Evolutionary conservation across 1,140 invertebrate genomes (phyloP).

Genomic region (Drosophila malerkotliana): DNA sequence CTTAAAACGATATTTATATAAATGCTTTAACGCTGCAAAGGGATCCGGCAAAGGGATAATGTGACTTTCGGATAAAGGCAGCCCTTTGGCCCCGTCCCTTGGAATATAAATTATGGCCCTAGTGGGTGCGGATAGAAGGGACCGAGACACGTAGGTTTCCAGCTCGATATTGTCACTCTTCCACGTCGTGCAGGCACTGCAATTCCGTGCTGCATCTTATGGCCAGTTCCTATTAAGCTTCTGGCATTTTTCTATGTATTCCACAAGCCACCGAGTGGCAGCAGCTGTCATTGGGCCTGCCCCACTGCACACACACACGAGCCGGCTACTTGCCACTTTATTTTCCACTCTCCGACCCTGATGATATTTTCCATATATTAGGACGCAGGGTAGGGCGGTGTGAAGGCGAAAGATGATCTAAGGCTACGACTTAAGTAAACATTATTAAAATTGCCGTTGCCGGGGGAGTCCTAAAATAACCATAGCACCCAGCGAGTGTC

Average conservation of each 20-base stretch:
- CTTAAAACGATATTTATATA: slow-evolving; percentile 74
- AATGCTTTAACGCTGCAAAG: slow-evolving; percentile 42
- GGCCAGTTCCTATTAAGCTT: slow-evolving; percentile 47
- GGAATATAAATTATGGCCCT: slow-evolving; percentile 48
- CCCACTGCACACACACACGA: slow-evolving; percentile 51
- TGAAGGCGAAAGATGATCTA: slow-evolving; percentile 25
- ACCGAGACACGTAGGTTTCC: slow-evolving; percentile 26
- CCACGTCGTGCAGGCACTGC: slow-evolving; percentile 1
- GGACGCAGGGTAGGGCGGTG: not conserved
- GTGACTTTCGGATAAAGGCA: slow-evolving; percentile 33
- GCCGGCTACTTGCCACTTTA: slow-evolving; percentile 18
- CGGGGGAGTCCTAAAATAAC: slow-evolving; percentile 76
- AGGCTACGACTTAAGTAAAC: slow-evolving; percentile 75
- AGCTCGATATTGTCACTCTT: slow-evolving; percentile 46
- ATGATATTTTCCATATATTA: slow-evolving; percentile 47
- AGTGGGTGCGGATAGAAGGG: slow-evolving; percentile 11
- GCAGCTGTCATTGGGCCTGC: slow-evolving; percentile 63
- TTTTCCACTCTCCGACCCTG: slow-evolving; percentile 22
- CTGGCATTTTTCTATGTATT: slow-evolving; percentile 49
- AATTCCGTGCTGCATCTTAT: slow-evolving; percentile 51
- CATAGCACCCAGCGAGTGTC: slow-evolving; percentile 37
- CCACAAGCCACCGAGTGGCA: slow-evolving; percentile 24
- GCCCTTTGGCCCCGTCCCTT: not conserved
- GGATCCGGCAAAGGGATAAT: slow-evolving; percentile 60
- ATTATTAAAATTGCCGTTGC: slow-evolving; percentile 80